Base-by-base conservation (phyloP, 1,140 invertebrate genomes). In the Solenopsis invicta region DNA sequence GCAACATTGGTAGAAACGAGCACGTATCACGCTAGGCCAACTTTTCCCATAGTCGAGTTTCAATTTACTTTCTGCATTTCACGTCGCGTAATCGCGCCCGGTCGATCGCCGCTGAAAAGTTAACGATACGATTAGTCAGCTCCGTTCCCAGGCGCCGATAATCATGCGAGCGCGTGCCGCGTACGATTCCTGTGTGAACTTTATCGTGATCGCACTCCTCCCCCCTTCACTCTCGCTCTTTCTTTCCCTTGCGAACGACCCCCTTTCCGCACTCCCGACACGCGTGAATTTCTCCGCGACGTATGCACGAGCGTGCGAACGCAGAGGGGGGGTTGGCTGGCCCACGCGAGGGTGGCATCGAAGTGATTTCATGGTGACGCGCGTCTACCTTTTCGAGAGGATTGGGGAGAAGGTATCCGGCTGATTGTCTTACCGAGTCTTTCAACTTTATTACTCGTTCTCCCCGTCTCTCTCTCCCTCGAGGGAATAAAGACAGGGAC, bases 171-270 rank as follows among this genome's bases (percentile, higher is more conserved):
- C 94, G 93, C 93, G 93, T 94, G 94, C 89, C 91, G 87, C 91
- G 81, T 92, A 89, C 92, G 88, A 94, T 94, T 94, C 92, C 93
- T 93, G 91, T 94, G 93, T 95, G 95, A 95, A 94, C 92, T 94
- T 93, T 91, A 94, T 95, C 93, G 92, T 89, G 86, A 86, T 88
- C 88, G 89, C 91, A 89, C 89, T 81, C 85, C 34, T 41, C 1
- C 34, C 1, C 34, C 24, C 4, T 2, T 18, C 1, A 2, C 41
- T 29, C 18, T 3, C 2, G 4, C 18, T 41, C 9, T 0, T 0
- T 8, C 37, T 61, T 0, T 61, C 64, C 0, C 21, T n/a, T 16
- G 34, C 69, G 21, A 16, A 64, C 67, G 62, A 81, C 74, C 90
- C 91, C 92, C 92, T 89, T 29, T 91, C 84, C 56, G 24, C 52